Evolutionary conservation across 2,797 vertebrate species (phyloP).

Genomic region (Sternotherus odoratus): DNA sequence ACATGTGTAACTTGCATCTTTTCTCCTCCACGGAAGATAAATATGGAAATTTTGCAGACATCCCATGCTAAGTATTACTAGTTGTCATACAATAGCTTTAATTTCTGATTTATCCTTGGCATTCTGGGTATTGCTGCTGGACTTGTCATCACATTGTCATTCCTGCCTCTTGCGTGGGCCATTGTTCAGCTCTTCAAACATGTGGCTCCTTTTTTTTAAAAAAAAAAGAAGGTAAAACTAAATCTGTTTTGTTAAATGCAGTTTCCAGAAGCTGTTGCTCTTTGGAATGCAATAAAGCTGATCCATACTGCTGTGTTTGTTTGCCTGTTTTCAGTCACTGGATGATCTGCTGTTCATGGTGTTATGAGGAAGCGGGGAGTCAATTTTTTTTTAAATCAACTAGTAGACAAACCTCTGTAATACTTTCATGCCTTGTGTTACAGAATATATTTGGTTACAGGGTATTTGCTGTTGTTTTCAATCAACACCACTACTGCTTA

Average conservation of each 20-base stretch:
- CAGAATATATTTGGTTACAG: constrained; percentile 11
- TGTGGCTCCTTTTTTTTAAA: background rate
- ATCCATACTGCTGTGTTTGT: background rate
- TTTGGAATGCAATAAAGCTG: background rate
- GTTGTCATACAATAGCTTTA: constrained; percentile 71
- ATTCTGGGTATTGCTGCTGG: constrained; percentile 76
- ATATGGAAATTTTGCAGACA: constrained; percentile 65
- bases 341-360: constrained; percentile 41
- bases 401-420: constrained; percentile 51
- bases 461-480: constrained; percentile 55
- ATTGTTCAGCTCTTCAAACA: constrained; percentile 64
- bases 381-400: constrained; percentile 44
- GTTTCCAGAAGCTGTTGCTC: constrained; percentile 9
- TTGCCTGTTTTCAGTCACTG: background rate
- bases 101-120: constrained; percentile 77
- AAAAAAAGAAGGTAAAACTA: constrained; percentile 66
- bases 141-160: constrained; percentile 83
- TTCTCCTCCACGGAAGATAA: constrained; percentile 40
- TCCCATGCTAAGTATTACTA: constrained; percentile 63
- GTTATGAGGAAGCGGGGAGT: background rate
- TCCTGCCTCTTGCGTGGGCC: constrained; percentile 73
- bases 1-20: constrained; percentile 68
- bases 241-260: constrained; percentile 1
- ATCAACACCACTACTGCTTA: constrained; percentile 34
- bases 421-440: constrained; percentile 34